Evolutionary conservation across 64 coral and sea anemone genomes (phyloP).

Genomic region (Astreopora myriophthalma): DNA sequence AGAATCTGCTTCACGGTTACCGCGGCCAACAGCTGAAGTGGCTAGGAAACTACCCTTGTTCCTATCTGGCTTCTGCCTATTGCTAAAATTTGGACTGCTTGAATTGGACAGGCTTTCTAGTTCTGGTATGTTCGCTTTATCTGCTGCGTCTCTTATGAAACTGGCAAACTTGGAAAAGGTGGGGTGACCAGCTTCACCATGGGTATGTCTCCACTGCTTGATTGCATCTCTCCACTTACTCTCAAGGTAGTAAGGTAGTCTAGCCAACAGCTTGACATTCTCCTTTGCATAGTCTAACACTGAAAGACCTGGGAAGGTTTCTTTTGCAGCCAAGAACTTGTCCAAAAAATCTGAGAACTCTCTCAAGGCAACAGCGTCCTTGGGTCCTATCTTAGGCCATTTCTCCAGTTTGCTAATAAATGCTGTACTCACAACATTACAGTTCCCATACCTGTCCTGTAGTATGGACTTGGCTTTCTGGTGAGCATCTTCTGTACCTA

Average conservation of each 20-base stretch:
- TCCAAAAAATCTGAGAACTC: constrained; percentile 43
- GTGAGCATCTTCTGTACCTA: constrained; percentile 21
- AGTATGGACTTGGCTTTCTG: too few species aligned
- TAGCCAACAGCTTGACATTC: constrained; percentile 20
- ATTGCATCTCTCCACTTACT: not conserved
- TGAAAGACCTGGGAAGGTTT: constrained; percentile 29
- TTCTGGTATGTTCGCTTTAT: too few species aligned
- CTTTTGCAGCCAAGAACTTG: constrained; percentile 18
- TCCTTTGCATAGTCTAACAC: constrained; percentile 50
- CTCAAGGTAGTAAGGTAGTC: not conserved
- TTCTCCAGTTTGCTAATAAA: constrained; percentile 57
- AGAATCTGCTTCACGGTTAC: not conserved
- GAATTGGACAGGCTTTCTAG: not conserved
- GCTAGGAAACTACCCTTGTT: not conserved
- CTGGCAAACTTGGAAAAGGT: not conserved
- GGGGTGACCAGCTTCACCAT: not conserved
- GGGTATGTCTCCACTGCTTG: not conserved
- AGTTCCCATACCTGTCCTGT: constrained; percentile 66
- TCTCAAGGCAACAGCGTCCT: not conserved
- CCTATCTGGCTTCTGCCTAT: not conserved
- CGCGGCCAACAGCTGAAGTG: not conserved
- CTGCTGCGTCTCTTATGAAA: not conserved
- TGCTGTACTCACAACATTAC: constrained; percentile 55
- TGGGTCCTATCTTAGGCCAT: constrained; percentile 30
- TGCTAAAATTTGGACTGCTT: not conserved